These are phyloP conservation scores for Oreotrochilus melanogaster DNA, from an alignment of 2,113 vertebrate species.

Conservation along the genomic window DNA sequence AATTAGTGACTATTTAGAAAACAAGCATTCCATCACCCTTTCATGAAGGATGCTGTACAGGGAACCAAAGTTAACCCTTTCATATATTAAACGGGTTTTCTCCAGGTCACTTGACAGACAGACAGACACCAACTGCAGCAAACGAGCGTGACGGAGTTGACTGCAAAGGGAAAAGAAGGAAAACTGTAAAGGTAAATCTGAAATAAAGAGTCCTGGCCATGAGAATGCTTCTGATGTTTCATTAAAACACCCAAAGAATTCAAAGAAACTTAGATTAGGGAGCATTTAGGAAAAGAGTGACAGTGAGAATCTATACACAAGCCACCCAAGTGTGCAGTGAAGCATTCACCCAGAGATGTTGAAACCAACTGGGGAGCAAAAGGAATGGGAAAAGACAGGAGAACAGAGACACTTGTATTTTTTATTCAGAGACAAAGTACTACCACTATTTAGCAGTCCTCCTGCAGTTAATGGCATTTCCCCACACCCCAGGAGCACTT, in stretches of 20 bases:
- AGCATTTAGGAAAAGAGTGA: background rate
- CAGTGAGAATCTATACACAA: background rate
- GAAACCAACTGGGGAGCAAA: background rate
- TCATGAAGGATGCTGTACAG: conserved; percentile 82
- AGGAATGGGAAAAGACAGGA: background rate
- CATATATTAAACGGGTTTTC: conserved; percentile 78
- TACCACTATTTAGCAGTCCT: background rate
- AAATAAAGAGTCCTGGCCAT: background rate
- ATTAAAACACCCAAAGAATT: background rate
- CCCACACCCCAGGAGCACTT: background rate
- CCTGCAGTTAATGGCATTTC: background rate
- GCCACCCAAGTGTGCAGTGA: background rate
- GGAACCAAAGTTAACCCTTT: conserved; percentile 78
- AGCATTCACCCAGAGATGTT: accelerated
- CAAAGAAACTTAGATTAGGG: background rate
- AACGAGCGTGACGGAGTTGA: conserved; percentile 77
- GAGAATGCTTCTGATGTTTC: accelerated
- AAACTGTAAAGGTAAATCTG: background rate
- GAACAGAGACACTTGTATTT: background rate
- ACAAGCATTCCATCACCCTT: conserved; percentile 58
- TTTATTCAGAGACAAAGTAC: background rate
- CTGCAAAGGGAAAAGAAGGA: conserved; percentile 48
- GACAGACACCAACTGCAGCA: conserved; percentile 82
- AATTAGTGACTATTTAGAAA: background rate
- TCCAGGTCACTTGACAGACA: conserved; percentile 77